Conservation (phyloP, 2,797 vertebrate species). For the Tragelaphus oryx region DNA sequence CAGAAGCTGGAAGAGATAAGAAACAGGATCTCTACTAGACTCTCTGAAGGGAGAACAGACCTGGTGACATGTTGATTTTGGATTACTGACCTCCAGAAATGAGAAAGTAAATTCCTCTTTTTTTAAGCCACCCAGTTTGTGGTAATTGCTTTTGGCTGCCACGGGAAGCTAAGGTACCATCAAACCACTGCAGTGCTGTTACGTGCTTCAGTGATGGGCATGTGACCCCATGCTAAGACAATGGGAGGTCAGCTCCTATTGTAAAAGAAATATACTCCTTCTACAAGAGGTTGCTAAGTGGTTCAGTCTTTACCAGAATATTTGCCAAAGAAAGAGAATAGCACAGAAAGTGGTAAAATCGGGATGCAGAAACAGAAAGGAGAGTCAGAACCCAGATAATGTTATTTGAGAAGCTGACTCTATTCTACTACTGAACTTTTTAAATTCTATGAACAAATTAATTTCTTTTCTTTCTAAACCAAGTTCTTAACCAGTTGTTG, state of each 20-base stretch:
- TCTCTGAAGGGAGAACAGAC: background rate
- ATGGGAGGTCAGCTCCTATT: background rate
- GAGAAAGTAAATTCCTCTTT: background rate
- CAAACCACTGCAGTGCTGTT: background rate
- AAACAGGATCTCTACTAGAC: background rate
- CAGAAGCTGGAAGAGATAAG: background rate
- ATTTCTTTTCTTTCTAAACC: constrained; percentile 36
- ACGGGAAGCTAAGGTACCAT: background rate
- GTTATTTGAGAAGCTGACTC: background rate
- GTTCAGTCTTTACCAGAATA: background rate
- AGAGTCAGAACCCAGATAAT: background rate
- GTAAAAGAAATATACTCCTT: background rate
- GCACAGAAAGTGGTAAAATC: background rate
- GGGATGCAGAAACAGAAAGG: background rate
- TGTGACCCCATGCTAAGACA: background rate
- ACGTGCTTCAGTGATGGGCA: background rate
- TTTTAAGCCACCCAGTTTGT: background rate
- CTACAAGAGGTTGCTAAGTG: background rate
- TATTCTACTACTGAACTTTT: background rate
- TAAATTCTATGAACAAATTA: background rate
- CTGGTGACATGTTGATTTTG: background rate
- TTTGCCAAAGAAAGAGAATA: background rate
- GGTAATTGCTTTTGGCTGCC: background rate
- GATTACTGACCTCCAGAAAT: background rate
- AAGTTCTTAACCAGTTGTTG: background rate